Conservation (phyloP, 2,888 invertebrate species). For the Agrochola lota region DNA sequence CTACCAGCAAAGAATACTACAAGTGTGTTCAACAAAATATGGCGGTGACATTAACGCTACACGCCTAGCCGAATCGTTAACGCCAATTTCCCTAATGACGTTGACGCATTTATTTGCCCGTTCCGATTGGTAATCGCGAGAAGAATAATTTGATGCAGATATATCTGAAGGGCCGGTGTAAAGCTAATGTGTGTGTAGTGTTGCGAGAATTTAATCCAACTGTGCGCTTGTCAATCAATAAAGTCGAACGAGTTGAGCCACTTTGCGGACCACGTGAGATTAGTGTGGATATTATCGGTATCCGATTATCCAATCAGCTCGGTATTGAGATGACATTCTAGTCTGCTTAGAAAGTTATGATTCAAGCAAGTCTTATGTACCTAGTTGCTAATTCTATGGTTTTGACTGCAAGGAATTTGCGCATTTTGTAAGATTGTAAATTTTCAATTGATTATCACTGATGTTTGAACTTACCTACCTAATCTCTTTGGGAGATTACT, state of each 20-base stretch:
- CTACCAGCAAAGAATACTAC: neutral
- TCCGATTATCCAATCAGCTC: slow-evolving; percentile 12
- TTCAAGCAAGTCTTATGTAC: neutral
- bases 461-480: no score
- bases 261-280: slow-evolving; percentile 73
- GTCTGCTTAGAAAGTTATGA: neutral
- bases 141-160: slow-evolving; percentile 66
- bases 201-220: slow-evolving; percentile 87
- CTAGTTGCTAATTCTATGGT: neutral
- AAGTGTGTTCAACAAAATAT: slow-evolving; percentile 18
- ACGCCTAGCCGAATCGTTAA: slow-evolving; percentile 45
- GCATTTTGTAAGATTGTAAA: neutral
- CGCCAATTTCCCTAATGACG: slow-evolving; percentile 54
- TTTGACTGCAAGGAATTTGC: neutral
- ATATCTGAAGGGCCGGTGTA: slow-evolving; percentile 76
- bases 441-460: neutral
- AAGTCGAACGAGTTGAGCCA: slow-evolving; percentile 80
- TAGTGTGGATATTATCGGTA: slow-evolving; percentile 75
- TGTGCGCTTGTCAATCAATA: slow-evolving; percentile 89
- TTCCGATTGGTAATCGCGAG: slow-evolving; percentile 59
- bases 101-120: slow-evolving; percentile 61
- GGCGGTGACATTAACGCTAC: slow-evolving; percentile 39
- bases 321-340: neutral
- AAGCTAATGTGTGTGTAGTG: slow-evolving; percentile 82
- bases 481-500: neutral